Evolutionary conservation across 1,140 invertebrate species (phyloP).

Genomic region (Laodelphax striatellus): DNA sequence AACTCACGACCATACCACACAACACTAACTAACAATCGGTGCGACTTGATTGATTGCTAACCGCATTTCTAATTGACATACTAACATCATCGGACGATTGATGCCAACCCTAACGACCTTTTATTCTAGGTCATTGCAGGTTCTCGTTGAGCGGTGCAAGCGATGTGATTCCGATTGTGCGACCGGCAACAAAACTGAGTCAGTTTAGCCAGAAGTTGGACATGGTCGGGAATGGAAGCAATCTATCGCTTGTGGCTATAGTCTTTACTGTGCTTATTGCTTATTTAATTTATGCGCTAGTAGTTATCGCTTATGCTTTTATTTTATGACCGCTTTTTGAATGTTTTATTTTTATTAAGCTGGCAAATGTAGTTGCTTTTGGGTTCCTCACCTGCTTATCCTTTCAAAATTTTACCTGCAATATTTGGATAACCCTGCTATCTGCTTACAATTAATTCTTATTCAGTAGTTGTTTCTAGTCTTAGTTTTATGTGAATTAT

Average conservation of each 20-base stretch:
- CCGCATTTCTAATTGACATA: no score
- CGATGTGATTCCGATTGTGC: not conserved
- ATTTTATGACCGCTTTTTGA: constrained; percentile 16
- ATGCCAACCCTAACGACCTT: no score
- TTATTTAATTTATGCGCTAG: constrained; percentile 13
- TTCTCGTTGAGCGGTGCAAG: no score
- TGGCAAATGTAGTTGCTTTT: constrained; percentile 22
- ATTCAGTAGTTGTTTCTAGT: no score
- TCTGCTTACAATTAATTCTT: constrained; percentile 12
- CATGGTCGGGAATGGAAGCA: not conserved
- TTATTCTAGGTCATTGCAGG: no score
- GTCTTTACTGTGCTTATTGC: constrained; percentile 15
- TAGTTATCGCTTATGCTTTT: constrained; percentile 5
- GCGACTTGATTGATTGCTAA: no score
- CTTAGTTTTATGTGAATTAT: no score
- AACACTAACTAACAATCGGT: no score
- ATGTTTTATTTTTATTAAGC: constrained; percentile 1
- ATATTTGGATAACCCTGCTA: constrained; percentile 37
- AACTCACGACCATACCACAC: no score
- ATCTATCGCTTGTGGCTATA: constrained; percentile 5
- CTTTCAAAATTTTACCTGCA: constrained; percentile 8
- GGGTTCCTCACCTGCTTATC: constrained; percentile 12
- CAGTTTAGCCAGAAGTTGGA: not conserved
- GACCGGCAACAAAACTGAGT: not conserved
- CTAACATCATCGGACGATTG: no score